phyloP scores from a whole-genome alignment of 2,113 vertebrate species.

The Ursus arctos region DNA sequence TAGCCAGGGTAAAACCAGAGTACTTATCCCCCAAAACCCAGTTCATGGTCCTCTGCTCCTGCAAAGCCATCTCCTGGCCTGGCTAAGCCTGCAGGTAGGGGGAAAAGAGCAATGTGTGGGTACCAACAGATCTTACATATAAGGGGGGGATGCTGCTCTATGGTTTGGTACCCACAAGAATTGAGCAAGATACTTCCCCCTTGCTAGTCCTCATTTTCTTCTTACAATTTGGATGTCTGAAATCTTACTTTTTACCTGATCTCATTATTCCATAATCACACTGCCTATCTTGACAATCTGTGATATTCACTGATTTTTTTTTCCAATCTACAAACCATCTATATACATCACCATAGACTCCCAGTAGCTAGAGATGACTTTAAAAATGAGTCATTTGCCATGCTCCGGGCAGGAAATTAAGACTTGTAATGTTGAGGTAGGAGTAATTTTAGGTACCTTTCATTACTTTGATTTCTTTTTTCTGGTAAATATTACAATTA shows the following conservation, averaged over 20 bases:
- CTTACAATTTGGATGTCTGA: not conserved
- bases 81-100: not conserved
- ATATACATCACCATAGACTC: slow-evolving; percentile 36
- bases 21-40: not conserved
- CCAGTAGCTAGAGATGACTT: slow-evolving; percentile 54
- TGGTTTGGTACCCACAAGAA: not conserved
- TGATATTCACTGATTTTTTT: slow-evolving; percentile 62
- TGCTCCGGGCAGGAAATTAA: slow-evolving; percentile 62
- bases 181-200: not conserved
- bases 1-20: not conserved
- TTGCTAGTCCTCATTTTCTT: not conserved
- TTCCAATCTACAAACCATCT: slow-evolving; percentile 51
- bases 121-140: not conserved
- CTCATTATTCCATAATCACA: slow-evolving; percentile 61
- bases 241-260: not conserved
- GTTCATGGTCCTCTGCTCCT: not conserved
- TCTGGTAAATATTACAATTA: slow-evolving; percentile 72
- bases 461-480: slow-evolving; percentile 71
- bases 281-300: slow-evolving; percentile 44
- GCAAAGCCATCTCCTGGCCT: not conserved
- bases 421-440: slow-evolving; percentile 51
- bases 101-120: not conserved
- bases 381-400: slow-evolving; percentile 67
- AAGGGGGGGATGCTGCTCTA: not conserved
- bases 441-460: slow-evolving; percentile 62